Percentiles rank a stretch among this genome's conserved stretches.
phyloP scores from a whole-genome alignment of 1,140 invertebrate species.

The Pseudomyrmex sp. region DNA sequence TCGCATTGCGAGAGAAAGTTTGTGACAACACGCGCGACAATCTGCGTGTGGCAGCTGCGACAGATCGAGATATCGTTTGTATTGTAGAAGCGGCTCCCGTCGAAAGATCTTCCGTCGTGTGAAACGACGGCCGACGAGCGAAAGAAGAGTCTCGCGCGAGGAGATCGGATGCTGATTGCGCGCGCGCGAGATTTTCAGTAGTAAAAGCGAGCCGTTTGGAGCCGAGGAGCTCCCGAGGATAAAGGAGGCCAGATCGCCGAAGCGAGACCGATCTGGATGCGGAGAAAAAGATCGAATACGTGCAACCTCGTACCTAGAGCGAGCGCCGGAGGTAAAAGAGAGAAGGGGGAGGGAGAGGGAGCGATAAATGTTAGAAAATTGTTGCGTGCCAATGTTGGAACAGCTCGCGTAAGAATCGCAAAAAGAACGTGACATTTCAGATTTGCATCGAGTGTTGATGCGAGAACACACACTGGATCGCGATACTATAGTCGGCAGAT shows the following conservation, averaged over 20 bases:
- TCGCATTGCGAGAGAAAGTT: slow-evolving; percentile 15
- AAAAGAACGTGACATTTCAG: slow-evolving; percentile 24
- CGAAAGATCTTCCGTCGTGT: neutral
- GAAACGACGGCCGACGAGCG: neutral
- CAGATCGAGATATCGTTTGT: slow-evolving; percentile 14
- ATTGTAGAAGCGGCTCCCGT: neutral
- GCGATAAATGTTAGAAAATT: slow-evolving; percentile 60
- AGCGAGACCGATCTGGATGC: slow-evolving; percentile 71
- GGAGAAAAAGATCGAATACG: slow-evolving; percentile 65
- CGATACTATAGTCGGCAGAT: too few relatives aligned
- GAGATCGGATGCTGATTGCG: slow-evolving; percentile 24
- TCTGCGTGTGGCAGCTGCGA: neutral
- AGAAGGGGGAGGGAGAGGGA: neutral
- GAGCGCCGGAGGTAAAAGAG: slow-evolving; percentile 39
- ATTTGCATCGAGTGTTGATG: neutral
- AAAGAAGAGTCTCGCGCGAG: slow-evolving; percentile 1
- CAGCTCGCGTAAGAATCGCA: slow-evolving; percentile 16
- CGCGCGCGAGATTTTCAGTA: slow-evolving; percentile 25
- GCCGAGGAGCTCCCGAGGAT: slow-evolving; percentile 37
- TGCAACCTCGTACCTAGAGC: slow-evolving; percentile 72
- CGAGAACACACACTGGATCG: neutral
- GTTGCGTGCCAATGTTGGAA: slow-evolving; percentile 60
- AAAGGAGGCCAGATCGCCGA: slow-evolving; percentile 73
- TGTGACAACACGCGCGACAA: neutral
- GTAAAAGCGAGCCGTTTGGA: slow-evolving; percentile 48